Conservation (phyloP, 2,113 vertebrate genomes). For the Entomyzon cyanotis region DNA sequence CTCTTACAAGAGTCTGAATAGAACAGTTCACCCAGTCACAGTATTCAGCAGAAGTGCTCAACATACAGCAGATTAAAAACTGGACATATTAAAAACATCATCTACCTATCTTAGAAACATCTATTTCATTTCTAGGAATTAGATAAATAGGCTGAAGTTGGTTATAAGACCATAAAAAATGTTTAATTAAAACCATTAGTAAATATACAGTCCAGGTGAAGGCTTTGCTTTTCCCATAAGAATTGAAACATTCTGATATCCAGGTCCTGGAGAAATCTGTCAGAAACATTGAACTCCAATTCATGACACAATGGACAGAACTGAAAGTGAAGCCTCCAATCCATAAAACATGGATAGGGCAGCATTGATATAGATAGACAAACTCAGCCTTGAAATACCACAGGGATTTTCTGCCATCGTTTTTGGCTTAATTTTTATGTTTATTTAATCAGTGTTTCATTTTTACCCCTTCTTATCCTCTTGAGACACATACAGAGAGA, state of each 20-base stretch:
- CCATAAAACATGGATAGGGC: background rate
- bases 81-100: background rate
- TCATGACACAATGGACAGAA: background rate
- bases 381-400: background rate
- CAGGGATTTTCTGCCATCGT: background rate
- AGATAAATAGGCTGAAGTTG: background rate
- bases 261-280: background rate
- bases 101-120: background rate
- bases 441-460: background rate
- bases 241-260: background rate
- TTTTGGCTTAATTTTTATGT: background rate
- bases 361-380: background rate
- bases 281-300: background rate
- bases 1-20: background rate
- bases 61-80: background rate
- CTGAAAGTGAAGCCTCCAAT: fast-evolving
- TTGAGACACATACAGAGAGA: background rate
- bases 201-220: background rate
- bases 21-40: background rate
- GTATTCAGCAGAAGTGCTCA: background rate
- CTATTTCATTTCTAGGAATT: background rate
- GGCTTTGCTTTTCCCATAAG: background rate
- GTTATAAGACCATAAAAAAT: background rate
- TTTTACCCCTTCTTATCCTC: background rate
- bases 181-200: background rate